Percentiles rank a stretch among this genome's conserved stretches.
These are phyloP conservation scores for Aphrophora alni DNA, from an alignment of 2,888 invertebrate genomes.

Conservation along the genomic window DNA sequence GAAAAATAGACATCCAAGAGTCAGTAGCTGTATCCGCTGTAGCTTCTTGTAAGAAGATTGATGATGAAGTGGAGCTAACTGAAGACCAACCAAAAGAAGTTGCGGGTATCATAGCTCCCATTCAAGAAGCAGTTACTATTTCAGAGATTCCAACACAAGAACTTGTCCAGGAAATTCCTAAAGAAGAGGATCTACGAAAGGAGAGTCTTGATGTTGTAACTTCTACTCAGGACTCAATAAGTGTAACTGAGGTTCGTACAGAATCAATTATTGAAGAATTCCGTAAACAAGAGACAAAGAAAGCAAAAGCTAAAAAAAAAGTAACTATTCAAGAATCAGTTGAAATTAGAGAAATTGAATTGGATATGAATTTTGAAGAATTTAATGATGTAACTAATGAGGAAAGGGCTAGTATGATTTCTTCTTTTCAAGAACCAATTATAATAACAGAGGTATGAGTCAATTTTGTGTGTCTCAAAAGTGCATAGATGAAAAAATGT, in stretches of 20 bases:
- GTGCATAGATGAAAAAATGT: not conserved
- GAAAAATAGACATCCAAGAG: slow-evolving; percentile 49
- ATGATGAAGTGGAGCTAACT: slow-evolving; percentile 45
- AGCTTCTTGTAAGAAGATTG: slow-evolving; percentile 51
- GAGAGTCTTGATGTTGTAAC: slow-evolving; percentile 62
- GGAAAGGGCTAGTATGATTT: slow-evolving; percentile 41
- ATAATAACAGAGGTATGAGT: slow-evolving; percentile 27
- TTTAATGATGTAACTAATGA: slow-evolving; percentile 39
- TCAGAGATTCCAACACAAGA: slow-evolving; percentile 59
- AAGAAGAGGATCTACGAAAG: slow-evolving; percentile 47
- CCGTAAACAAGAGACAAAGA: slow-evolving; percentile 51
- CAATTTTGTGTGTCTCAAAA: no score
- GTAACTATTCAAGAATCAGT: slow-evolving; percentile 52
- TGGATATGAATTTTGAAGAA: slow-evolving; percentile 47
- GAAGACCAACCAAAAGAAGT: slow-evolving; percentile 46
- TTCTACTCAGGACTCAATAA: slow-evolving; percentile 59
- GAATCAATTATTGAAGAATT: slow-evolving; percentile 54
- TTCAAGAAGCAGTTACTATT: slow-evolving; percentile 67
- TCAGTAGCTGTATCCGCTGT: slow-evolving; percentile 52
- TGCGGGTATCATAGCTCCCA: slow-evolving; percentile 59
- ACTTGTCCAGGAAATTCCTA: slow-evolving; percentile 39
- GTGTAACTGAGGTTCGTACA: slow-evolving; percentile 55
- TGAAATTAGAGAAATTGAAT: slow-evolving; percentile 49
- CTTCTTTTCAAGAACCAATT: slow-evolving; percentile 46
- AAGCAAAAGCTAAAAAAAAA: slow-evolving; percentile 55